These are phyloP conservation scores for Tetraneura akinire DNA, from an alignment of 1,140 invertebrate species.

Conservation along the genomic window DNA sequence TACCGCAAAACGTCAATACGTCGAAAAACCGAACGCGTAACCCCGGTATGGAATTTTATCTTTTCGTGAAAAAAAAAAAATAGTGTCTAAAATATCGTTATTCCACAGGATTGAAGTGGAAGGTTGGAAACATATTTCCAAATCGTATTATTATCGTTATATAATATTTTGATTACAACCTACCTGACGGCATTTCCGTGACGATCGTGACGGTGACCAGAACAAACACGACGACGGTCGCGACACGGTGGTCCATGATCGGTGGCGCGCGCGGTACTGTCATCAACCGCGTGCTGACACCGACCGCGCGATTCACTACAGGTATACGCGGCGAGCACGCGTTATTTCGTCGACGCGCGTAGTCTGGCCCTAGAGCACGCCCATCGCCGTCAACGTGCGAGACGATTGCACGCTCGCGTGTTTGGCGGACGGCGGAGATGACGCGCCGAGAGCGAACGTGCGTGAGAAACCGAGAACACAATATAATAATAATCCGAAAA, in stretches of 20 bases:
- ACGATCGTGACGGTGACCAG: slow-evolving; percentile 1
- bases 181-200: slow-evolving; percentile 19
- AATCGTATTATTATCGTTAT: too few species aligned
- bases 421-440: neutral
- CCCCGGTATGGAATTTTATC: too few species aligned
- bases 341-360: neutral
- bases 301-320: neutral
- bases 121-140: too few species aligned
- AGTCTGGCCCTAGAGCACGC: slow-evolving; percentile 4
- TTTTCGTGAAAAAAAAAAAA: too few species aligned
- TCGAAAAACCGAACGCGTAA: too few species aligned
- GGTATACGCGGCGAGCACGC: neutral
- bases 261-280: slow-evolving; percentile 30
- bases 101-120: too few species aligned
- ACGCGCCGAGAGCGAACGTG: too few species aligned
- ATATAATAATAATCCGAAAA: too few species aligned
- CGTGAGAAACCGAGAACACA: too few species aligned
- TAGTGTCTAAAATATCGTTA: too few species aligned
- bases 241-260: slow-evolving; percentile 1
- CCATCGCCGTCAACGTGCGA: neutral
- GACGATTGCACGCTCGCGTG: neutral
- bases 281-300: slow-evolving; percentile 23
- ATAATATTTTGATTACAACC: neutral
- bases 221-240: neutral
- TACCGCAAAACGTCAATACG: too few species aligned